phyloP scores from a whole-genome alignment of 2,797 vertebrate genomes.

The Anguilla pacifica region DNA sequence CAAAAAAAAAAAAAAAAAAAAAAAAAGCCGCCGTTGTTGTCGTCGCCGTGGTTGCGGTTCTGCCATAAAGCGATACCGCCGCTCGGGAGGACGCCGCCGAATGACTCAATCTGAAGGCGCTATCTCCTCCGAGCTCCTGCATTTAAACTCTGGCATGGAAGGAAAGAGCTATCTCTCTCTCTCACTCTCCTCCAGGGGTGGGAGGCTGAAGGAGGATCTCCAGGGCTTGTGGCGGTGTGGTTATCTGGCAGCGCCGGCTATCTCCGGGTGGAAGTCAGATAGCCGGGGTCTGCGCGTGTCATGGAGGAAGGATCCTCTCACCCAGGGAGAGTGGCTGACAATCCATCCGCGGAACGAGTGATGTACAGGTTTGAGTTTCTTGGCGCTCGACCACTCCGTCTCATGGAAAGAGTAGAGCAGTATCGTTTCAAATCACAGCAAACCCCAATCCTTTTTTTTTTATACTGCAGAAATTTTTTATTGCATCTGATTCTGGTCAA shows the following conservation, averaged over 20 bases:
- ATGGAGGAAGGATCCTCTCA: neutral
- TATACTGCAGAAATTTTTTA: neutral
- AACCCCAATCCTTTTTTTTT: neutral
- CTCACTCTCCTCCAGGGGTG: neutral
- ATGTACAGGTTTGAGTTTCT: neutral
- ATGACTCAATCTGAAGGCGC: slow-evolving; percentile 55
- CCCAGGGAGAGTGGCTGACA: neutral
- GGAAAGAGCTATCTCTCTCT: slow-evolving; percentile 6
- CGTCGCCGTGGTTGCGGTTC: too few relatives aligned
- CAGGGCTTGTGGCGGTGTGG: neutral
- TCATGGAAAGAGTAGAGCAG: neutral
- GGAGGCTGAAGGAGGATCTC: neutral
- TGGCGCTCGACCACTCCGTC: neutral
- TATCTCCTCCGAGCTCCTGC: slow-evolving; percentile 68
- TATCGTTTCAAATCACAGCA: neutral
- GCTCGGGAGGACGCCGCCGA: neutral
- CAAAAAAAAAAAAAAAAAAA: too few relatives aligned
- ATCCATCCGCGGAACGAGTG: neutral
- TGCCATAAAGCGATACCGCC: slow-evolving; percentile 11
- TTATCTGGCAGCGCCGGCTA: neutral
- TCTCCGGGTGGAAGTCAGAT: neutral
- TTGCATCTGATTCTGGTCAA: neutral
- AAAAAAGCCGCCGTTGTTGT: too few relatives aligned
- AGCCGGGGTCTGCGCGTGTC: neutral
- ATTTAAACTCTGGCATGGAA: slow-evolving; percentile 54